Base-by-base conservation (phyloP, 2,797 vertebrate genomes). In the Melanotaenia nigrans region DNA sequence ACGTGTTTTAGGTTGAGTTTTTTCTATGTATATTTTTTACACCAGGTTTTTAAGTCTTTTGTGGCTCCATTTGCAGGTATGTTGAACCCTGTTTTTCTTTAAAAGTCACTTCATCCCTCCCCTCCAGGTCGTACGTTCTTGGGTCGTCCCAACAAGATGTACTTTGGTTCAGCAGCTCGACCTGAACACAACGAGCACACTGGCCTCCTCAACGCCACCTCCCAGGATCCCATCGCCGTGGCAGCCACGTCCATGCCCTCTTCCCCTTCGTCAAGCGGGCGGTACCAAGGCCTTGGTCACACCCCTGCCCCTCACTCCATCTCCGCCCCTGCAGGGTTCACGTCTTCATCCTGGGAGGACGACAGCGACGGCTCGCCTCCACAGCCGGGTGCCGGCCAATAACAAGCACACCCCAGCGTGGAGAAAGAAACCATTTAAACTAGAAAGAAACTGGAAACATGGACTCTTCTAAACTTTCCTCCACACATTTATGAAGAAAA, bases 101-200 rank as follows among this genome's bases (percentile, higher is more conserved):
- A 36, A 10, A 8, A 36, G 9, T 36, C 35, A 9, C 35, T 8
- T 10, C 18, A 8, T 14, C 8, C 0, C 22, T 7, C 14, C 55
- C 13, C 28, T 22, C 11, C 69, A 91, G 90, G 90, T 47, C 90
- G 90, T 0, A 91, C 90, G 0, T 86, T 91, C 40, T 70, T 90
- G 6, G 88, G 90, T 42, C 90, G 90, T 24, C 90, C 90, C 28
- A 91, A 90, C 68, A 91, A 91, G 79, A 90, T 90, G 84, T 91
- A 91, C 60, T 91, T 91, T 0, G 89, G 87, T 0, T 3, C 76
- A 0, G 73, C 1, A 0, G 66, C 74, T 55, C 86, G 59, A 2
- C 87, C 90, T 0, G 90, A 91, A 28, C 86, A 91, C 78, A 89
- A 84, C 0, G 90, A 91, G 40, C 88, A 90, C 86, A 89, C 88